These are phyloP conservation scores for Anser brachyrhynchus DNA, from an alignment of 2,113 vertebrate species.

Conservation along the genomic window DNA sequence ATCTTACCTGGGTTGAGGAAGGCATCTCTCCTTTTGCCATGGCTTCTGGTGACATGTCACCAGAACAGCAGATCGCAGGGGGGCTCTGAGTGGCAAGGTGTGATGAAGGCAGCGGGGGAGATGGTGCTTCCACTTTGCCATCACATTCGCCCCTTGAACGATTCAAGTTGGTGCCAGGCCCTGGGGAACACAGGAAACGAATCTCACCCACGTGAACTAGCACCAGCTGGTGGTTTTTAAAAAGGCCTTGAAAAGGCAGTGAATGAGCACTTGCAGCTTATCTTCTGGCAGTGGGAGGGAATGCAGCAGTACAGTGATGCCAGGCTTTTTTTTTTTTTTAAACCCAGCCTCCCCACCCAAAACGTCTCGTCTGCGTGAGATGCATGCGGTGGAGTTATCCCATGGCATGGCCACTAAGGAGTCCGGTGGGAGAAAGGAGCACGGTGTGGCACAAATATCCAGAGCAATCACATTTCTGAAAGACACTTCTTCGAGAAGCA, in stretches of 20 bases:
- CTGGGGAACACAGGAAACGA: conserved; percentile 94
- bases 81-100: conserved; percentile 66
- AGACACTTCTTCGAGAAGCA: neutral
- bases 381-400: neutral
- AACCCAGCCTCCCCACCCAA: conserved; percentile 15
- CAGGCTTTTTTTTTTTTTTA: neutral
- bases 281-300: conserved; percentile 5
- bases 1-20: conserved; percentile 79
- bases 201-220: conserved; percentile 87
- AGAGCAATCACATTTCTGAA: neutral
- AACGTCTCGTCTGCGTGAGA: neutral
- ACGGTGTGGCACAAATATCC: neutral
- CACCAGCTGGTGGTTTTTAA: conserved; percentile 80
- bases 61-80: conserved; percentile 36
- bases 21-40: conserved; percentile 68
- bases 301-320: neutral
- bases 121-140: conserved; percentile 81
- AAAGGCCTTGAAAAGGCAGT: conserved; percentile 69
- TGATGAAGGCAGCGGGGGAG: conserved; percentile 70
- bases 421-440: neutral
- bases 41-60: conserved; percentile 70
- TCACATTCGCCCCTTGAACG: conserved; percentile 80
- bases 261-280: conserved; percentile 49
- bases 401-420: neutral
- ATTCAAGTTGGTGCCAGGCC: conserved; percentile 81